phyloP scores from a whole-genome alignment of 1,140 invertebrate species.

The Cryptotermes secundus region DNA sequence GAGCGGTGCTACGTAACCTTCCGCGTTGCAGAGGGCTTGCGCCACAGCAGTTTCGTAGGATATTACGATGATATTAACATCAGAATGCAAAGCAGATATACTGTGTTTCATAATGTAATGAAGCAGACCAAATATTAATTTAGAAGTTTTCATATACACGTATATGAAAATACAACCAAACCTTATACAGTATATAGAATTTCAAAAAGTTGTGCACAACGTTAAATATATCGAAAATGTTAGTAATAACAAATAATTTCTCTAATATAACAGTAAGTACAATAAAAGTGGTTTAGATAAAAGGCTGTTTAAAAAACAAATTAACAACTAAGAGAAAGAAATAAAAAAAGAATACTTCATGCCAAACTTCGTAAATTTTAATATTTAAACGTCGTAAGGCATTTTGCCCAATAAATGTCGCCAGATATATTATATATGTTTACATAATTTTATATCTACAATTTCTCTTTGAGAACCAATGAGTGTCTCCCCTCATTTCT shows the following conservation, averaged over 20 bases:
- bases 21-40: no score
- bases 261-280: not conserved
- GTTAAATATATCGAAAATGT: slow-evolving; percentile 12
- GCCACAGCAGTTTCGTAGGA: no score
- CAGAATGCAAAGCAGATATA: no score
- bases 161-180: no score
- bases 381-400: not conserved
- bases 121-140: no score
- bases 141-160: no score
- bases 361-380: not conserved
- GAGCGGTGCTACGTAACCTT: no score
- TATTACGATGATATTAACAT: no score
- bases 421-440: no score
- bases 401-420: not conserved
- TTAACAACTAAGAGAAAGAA: not conserved
- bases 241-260: not conserved
- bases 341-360: not conserved
- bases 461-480: not conserved
- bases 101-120: no score
- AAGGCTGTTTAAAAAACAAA: not conserved
- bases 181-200: no score
- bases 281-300: not conserved
- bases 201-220: not conserved
- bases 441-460: not conserved
- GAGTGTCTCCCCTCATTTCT: not conserved